Base-by-base conservation (phyloP, 2,888 invertebrate species). In the Cacoxenus indagator region DNA sequence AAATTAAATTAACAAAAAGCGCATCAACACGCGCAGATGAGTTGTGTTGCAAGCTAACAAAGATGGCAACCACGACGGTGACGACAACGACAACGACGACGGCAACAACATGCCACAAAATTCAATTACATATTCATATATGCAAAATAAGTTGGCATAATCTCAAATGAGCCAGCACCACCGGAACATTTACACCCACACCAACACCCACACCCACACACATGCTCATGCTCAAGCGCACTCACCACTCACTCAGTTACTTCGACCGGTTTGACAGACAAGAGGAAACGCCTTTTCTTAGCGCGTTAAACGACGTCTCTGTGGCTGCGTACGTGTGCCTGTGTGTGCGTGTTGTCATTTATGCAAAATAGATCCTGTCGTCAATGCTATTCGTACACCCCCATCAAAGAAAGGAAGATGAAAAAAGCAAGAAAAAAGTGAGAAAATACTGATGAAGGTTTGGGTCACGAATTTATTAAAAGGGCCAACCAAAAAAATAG, bases 81-180 rank as follows among this genome's bases (percentile, higher is more conserved):
- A 26, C 17, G 45, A 22, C 57, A 46, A 65, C 61, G 54, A 31
- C 51, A 31, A 65, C 51, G 48, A 19, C 75, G 73, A 76, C 80
- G 82, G 82, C 77, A 80, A 80, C 81, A 78, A 76, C 82, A 75
- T 74, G 80, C 80, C 80, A 81, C 80, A 81, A 75, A 81, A 81
- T 82, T 82, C 81, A 81, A 81, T 81, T 81, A 81, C 78, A 75
- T 81, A 81, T 81, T 81, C 80, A 81, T 81, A 78, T 81, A 81
- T 81, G 82, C 80, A 81, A 73, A 69, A 76, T 75, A 45, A 43
- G 61, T 62, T 45, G 61, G 43, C 43, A 45, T 74, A 70, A 80
- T 54, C 37, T 51, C 51, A 66, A 66, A 66, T 57, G 45, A 78
- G 80, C 77, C 78, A 74, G 76, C 24, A 24, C 37, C 54, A n/a